Evolutionary conservation across 2,113 vertebrate species (phyloP).

Genomic region (Periophthalmodon schlosseri): DNA sequence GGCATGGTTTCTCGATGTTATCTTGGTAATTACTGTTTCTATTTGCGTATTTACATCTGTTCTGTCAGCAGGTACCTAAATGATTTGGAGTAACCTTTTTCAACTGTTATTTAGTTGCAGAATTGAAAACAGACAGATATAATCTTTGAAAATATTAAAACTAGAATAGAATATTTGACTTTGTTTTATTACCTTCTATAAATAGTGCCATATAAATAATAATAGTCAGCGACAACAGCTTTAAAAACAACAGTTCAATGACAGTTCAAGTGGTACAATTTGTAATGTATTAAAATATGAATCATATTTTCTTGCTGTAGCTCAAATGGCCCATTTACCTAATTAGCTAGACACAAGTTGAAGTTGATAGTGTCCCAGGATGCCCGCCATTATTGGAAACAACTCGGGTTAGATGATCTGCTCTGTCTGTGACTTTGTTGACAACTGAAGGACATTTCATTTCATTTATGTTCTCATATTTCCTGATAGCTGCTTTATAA

Average conservation of each 20-base stretch:
- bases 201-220: too few relatives aligned
- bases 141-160: too few relatives aligned
- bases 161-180: too few relatives aligned
- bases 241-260: not conserved
- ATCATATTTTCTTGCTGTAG: not conserved
- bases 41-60: too few relatives aligned
- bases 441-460: conserved; percentile 43
- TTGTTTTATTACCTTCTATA: too few relatives aligned
- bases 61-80: too few relatives aligned
- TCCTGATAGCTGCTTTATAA: conserved; percentile 29
- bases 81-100: too few relatives aligned
- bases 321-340: conserved; percentile 1
- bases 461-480: conserved; percentile 49
- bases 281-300: not conserved
- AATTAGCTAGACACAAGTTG: conserved; percentile 17
- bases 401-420: conserved; percentile 22
- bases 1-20: too few relatives aligned
- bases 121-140: too few relatives aligned
- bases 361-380: conserved; percentile 23
- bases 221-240: not conserved
- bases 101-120: too few relatives aligned
- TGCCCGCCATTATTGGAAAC: conserved; percentile 17
- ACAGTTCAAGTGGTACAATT: not conserved
- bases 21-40: too few relatives aligned
- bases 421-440: conserved; percentile 44